Evolutionary conservation across 1,140 invertebrate genomes (phyloP).

Genomic region (Euura lappo): DNA sequence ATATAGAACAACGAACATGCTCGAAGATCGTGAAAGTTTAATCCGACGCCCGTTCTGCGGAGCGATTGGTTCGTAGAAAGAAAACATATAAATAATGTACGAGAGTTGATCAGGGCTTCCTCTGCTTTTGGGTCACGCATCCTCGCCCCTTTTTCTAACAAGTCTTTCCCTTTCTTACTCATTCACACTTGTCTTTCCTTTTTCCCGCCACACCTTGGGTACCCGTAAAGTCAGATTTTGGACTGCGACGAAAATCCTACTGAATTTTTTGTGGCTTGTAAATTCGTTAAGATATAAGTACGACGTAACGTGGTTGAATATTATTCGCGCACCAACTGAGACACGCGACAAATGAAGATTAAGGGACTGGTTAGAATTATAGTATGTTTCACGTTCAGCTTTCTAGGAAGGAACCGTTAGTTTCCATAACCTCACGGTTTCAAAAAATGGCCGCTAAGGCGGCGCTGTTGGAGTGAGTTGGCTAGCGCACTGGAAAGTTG

Average conservation of each 20-base stretch:
- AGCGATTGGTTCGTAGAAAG: background rate
- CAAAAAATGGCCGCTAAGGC: no score
- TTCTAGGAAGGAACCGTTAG: no score
- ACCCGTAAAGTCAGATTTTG: background rate
- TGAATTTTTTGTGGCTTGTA: background rate
- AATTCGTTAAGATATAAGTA: background rate
- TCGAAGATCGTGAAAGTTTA: background rate
- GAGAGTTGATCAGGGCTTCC: background rate
- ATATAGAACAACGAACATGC: background rate
- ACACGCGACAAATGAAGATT: no score
- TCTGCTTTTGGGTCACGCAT: background rate
- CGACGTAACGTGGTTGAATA: background rate
- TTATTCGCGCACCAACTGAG: background rate
- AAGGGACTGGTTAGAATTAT: no score
- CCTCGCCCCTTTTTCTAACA: background rate
- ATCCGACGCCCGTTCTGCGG: background rate
- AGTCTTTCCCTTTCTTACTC: background rate
- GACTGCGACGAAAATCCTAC: background rate
- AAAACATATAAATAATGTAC: conserved; percentile 2
- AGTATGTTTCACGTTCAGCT: no score
- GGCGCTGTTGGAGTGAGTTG: no score
- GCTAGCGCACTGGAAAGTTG: no score
- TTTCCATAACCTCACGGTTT: no score
- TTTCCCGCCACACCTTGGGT: background rate
- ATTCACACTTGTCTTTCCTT: background rate